These are phyloP conservation scores for Recurvirostra avosetta DNA, from an alignment of 2,113 vertebrate species.

Conservation along the genomic window DNA sequence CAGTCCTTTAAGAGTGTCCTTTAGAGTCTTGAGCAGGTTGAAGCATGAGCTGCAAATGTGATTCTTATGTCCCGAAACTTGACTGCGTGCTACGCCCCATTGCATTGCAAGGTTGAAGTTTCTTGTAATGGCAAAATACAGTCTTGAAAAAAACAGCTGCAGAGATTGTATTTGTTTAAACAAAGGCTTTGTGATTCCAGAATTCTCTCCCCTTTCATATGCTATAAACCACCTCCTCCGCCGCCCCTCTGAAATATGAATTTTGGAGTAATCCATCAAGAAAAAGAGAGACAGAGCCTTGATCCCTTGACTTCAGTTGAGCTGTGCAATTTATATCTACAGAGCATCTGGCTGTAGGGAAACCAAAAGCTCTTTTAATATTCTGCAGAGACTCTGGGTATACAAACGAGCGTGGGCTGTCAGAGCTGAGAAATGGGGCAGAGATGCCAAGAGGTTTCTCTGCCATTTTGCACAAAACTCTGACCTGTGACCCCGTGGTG, in stretches of 20 bases:
- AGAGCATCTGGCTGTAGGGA: conserved; percentile 51
- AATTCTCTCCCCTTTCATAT: conserved; percentile 31
- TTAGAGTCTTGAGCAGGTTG: neutral
- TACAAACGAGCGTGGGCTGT: neutral
- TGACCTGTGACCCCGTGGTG: neutral
- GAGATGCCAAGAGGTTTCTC: conserved; percentile 20
- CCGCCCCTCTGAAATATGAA: conserved; percentile 46
- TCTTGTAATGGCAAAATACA: neutral
- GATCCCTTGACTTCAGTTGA: conserved; percentile 55
- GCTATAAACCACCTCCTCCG: neutral
- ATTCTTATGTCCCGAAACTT: neutral
- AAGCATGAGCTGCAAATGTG: conserved; percentile 2
- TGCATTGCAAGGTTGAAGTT: conserved; percentile 16
- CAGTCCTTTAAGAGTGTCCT: neutral
- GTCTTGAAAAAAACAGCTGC: neutral
- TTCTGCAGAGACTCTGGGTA: conserved; percentile 28
- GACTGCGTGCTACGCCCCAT: neutral
- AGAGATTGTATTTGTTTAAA: conserved; percentile 41
- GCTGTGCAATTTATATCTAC: conserved; percentile 55
- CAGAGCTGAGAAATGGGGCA: conserved; percentile 25
- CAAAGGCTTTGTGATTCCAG: conserved; percentile 33
- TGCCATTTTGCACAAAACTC: neutral
- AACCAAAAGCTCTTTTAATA: conserved; percentile 30
- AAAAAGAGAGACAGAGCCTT: conserved; percentile 46
- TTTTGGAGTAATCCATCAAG: conserved; percentile 48